Base-by-base conservation (phyloP, 2,797 vertebrate species). In the Potorous gilbertii region DNA sequence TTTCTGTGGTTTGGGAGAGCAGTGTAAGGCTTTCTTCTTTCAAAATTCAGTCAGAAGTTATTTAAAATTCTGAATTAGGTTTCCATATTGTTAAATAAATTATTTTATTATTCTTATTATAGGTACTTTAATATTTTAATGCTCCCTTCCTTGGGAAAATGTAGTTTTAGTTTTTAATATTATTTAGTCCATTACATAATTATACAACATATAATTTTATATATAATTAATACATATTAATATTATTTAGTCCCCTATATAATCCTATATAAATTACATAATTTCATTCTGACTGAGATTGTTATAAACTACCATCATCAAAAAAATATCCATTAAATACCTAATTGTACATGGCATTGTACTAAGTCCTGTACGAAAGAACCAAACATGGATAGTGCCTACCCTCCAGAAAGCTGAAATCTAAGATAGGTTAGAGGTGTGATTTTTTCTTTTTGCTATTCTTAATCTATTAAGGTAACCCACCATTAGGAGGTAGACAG, bases 11-110 rank as follows among this genome's bases (percentile, higher is more conserved):
- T 40, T 94, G 54, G 94, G 21, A 95, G 34, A 94, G 6, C 52
- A 55, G 93, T 94, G 29, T 10, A n/a, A 56, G 59, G 93, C 28
- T 92, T 97, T 96, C 56, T 94, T 95, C 94, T 87, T 87, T 81
- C 89, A 92, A 94, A 56, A 92, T 94, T 54, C 5, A 0, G 56
- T 55, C 92, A 59, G 91, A 93, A 29, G 54, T 31, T 87, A 87
- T 87, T 87, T 18, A 90, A 95, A 57, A 81, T n/a, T 56, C 40
- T 87, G 66, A 94, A 52, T 94, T 46, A 31, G 16, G 29, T 95
- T 97, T 95, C 54, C 27, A 46, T 54, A 28, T 95, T 81, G 34
- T 5, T 92, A 1, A 18, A 10, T 55, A 59, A 21, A 34, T 56
- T 95, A 90, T 29, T 74, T 66, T 81, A 34, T 81, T 81, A 50